Conservation (phyloP, 2,113 vertebrate genomes). For the Laticauda colubrina region DNA sequence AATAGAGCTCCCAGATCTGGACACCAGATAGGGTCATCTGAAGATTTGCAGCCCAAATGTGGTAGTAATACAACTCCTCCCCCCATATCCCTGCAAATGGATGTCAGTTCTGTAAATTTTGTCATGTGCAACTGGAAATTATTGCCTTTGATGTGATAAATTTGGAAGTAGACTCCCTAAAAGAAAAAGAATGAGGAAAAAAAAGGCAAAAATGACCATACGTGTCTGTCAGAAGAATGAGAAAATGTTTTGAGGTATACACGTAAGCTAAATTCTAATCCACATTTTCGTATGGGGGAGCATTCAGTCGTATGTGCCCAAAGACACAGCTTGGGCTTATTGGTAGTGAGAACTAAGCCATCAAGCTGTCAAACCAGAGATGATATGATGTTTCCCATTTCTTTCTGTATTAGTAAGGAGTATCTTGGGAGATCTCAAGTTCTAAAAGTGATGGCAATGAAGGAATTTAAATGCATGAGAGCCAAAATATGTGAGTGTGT, state of each 20-base stretch:
- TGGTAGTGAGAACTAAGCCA: not conserved
- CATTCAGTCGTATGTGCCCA: not conserved
- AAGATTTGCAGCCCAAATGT: not conserved
- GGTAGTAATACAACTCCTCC: not conserved
- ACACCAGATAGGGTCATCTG: not conserved
- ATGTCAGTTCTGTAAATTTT: not conserved
- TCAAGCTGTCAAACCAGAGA: too few relatives aligned
- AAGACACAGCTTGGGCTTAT: not conserved
- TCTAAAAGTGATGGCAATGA: not conserved
- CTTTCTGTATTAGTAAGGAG: conserved; percentile 1
- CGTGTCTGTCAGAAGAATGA: not conserved
- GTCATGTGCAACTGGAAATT: not conserved
- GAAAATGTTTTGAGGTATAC: conserved; percentile 2
- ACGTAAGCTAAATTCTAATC: not conserved
- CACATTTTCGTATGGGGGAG: not conserved
- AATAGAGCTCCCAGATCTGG: not conserved
- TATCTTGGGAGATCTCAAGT: not conserved
- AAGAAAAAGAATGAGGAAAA: not conserved
- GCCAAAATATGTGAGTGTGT: not conserved
- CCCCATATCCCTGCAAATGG: not conserved
- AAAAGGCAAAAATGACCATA: not conserved
- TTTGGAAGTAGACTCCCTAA: too few relatives aligned
- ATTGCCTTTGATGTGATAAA: not conserved
- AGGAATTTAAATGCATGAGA: not conserved
- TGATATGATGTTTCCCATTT: not conserved